Conservation (phyloP, 2,113 vertebrate genomes). For the Bos taurus region ARS-UCD2.0 NC_037345.1:4874501-4875000, state of each 20-base stretch:
- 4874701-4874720: neutral
- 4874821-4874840: neutral
- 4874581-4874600: neutral
- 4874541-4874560: neutral
- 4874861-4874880: neutral
- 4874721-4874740: neutral
- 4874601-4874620: neutral
- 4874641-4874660: neutral
- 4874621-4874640: neutral
- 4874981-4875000: rapidly evolving
- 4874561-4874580: neutral
- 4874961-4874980: neutral
- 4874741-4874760: neutral
- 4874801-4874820: neutral
- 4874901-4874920: neutral
- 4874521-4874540: neutral
- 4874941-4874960: neutral
- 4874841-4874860: neutral
- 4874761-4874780: neutral
- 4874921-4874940: neutral
- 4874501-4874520: neutral
- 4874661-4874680: neutral
- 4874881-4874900: neutral
- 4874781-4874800: neutral
- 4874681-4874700: neutral